Evolutionary conservation across 2,888 invertebrate genomes (phyloP), one percentile per base, ranked within the genome.

Genomic region (Trissonchulus sp.): DNA sequence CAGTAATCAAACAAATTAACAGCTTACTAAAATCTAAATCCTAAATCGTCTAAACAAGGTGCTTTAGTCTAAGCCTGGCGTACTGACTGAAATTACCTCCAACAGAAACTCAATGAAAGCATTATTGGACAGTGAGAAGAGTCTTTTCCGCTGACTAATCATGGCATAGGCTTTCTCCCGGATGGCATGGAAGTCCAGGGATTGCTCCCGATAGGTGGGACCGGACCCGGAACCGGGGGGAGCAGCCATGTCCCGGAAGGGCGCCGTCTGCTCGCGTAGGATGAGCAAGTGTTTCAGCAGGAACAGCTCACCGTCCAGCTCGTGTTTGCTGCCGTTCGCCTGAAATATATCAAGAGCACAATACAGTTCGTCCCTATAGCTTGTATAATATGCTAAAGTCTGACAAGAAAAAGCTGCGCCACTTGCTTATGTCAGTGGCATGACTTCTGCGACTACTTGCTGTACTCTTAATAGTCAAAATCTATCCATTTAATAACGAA

Each of bases 251-350:
- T 94, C 93, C 85, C 97, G 94, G 84, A 98, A 99, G 0, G 99
- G 98, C 0, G 97, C 94, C 36, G 98, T 98, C 86, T 99, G 99
- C 84, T 99, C 99, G 33, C 99, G 87, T 1, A 99, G 87, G 76
- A 99, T 99, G 1, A 99, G 88, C 76, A 99, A 87, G 86, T 99
- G 99, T 85, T 99, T 99, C 65, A 99, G 94, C 86, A 97, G 91
- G 85, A 99, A 99, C n/a, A 99, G 87, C 83, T 93, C 91, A 0
- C 93, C 96, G 86, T 99, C 97, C n/a, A 95, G 48, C 36, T 37
- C 48, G 62, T 76, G 71, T 72, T 78, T 2, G 78, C 30, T 63
- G 34, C 73, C 8, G 15, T 65, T 63, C 2, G 15, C 35, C 31
- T 28, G 30, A 75, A 76, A 72, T 76, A 80, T 84, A 89, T 89